Evolutionary conservation across 2,113 vertebrate species (phyloP), one percentile per base, ranked within the genome.

Genomic region (Mus spicilegus): DNA sequence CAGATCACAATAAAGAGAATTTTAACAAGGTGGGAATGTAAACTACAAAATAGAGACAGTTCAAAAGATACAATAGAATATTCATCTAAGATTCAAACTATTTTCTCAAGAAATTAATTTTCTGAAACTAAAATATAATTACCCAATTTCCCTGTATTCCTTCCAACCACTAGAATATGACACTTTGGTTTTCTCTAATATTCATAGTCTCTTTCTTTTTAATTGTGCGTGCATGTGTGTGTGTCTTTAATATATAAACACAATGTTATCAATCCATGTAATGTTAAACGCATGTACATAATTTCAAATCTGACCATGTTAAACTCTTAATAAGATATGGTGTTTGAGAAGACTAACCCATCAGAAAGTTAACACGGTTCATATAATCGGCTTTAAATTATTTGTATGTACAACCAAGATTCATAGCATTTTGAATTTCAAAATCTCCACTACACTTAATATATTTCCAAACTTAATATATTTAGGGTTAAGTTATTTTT

Each of bases 321-420:
- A 72, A 85, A 94, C 22, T 76, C 28, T 39, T 70, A 84, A 84
- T 76, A n/a, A 17, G 63, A 7, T 93, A 91, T 95, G 90, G 11
- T 86, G 95, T 95, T 49, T 78, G 76, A 96, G 91, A 96, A 88
- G 86, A 20, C 72, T 91, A 3, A 73, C 70, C 85, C 19, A 78
- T 61, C 28, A 87, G 54, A 92, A 95, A 70, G 14, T 72, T 49
- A 78, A 84, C 20, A 77, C 54, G 49, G 17, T 70, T 93, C 51
- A 82, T 63, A 69, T 26, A 75, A 69, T 67, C 30, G 58, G 70
- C 10, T 86, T 92, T 92, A 87, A 65, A 85, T 61, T 76, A 90
- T 91, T 77, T 87, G 9, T 73, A 63, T 63, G 1, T 65, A 11
- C 54, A 91, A n/a, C 75, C 75, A 95, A 20, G 24, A 54, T 87